phyloP scores from a whole-genome alignment of 2,113 vertebrate species.

The Progne subis region DNA sequence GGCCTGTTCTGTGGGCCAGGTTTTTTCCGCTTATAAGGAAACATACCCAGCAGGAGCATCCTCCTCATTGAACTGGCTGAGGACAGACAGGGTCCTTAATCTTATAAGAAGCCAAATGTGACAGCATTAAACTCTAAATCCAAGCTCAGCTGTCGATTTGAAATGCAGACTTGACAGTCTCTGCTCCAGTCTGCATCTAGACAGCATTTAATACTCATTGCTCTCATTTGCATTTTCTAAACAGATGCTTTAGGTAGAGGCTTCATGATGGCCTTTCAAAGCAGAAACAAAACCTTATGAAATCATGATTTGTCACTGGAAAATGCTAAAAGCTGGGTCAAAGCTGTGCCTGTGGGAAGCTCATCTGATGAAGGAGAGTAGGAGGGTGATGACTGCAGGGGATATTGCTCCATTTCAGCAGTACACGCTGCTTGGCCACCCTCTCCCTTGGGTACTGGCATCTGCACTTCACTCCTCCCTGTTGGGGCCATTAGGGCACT shows the following conservation, averaged over 20 bases:
- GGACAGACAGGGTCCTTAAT: neutral
- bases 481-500: accelerated
- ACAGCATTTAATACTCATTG: neutral
- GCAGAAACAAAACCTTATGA: neutral
- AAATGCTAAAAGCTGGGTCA: neutral
- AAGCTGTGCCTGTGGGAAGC: neutral
- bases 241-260: neutral
- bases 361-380: neutral
- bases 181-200: neutral
- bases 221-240: neutral
- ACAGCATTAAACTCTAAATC: neutral
- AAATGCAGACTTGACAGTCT: neutral
- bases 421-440: neutral
- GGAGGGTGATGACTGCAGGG: neutral
- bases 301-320: neutral
- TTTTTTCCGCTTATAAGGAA: neutral
- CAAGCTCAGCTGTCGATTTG: neutral
- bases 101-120: neutral
- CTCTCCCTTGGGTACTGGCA: neutral
- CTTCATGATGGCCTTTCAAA: neutral
- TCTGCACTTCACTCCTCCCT: neutral
- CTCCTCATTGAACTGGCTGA: neutral
- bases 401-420: neutral
- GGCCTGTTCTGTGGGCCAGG: neutral
- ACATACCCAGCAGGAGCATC: neutral